Conservation (phyloP, 1,140 invertebrate genomes). For the Pogonomyrmex californicus region DNA sequence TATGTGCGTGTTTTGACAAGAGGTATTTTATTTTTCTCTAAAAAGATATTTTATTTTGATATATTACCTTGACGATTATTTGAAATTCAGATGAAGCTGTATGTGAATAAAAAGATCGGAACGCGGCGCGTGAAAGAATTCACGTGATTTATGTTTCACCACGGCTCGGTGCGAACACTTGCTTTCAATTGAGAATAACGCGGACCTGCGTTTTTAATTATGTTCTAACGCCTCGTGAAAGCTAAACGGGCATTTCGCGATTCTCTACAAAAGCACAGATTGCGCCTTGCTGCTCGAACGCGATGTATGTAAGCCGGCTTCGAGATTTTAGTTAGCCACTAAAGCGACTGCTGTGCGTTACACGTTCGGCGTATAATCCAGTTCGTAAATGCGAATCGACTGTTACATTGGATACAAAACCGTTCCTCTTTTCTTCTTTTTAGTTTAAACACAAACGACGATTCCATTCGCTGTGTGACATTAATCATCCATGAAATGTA, state of each 20-base stretch:
- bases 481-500: constrained; percentile 47
- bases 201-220: constrained; percentile 54
- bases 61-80: constrained; percentile 15
- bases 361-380: constrained; percentile 44
- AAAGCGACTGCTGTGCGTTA: constrained; percentile 43
- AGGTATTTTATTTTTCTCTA: neutral
- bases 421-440: neutral
- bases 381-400: constrained; percentile 59
- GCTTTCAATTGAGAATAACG: constrained; percentile 49
- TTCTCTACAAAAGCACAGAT: constrained; percentile 33
- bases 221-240: constrained; percentile 5
- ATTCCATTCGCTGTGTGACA: constrained; percentile 9
- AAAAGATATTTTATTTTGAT: neutral
- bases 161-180: constrained; percentile 11
- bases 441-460: constrained; percentile 16
- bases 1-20: neutral
- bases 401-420: constrained; percentile 22
- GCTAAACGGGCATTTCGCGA: constrained; percentile 37
- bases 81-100: neutral
- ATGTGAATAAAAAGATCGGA: constrained; percentile 25
- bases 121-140: constrained; percentile 20
- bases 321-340: constrained; percentile 53
- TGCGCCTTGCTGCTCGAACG: neutral
- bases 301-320: constrained; percentile 23
- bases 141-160: constrained; percentile 33